Evolutionary conservation across 2,888 invertebrate genomes (phyloP), one percentile per base, ranked within the genome.

Genomic region (Melanostoma scalare): DNA sequence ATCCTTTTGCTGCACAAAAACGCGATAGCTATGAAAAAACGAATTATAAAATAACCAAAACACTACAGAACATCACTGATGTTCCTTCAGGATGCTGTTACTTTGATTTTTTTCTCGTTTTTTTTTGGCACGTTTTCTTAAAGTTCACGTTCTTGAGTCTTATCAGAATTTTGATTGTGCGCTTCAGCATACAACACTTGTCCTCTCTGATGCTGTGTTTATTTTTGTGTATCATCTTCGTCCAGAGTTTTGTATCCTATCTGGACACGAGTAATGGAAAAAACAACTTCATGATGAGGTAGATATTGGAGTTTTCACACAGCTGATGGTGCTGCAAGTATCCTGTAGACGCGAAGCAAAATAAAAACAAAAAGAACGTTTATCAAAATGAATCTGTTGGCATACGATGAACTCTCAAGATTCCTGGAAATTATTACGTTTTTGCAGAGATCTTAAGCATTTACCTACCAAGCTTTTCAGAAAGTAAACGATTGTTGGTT

Each of bases 151-250:
- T 52, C 79, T 84, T 84, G 67, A 79, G 79, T 71, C 74, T 84
- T 84, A 84, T 84, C 79, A 79, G 50, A 79, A 75, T 84, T 84
- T 75, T 52, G 58, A 78, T 67, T 79, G 79, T 71, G 60, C 38
- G 71, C 68, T 79, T 65, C 61, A 79, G 79, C 60, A 79, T 78
- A 82, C 60, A 20, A 78, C 77, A 55, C 74, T 74, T 78, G 73
- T 82, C 63, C 68, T 69, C 69, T 68, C 72, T 20, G 20, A 20
- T 20, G 10, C 8, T 58, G 58, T 65, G 72, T 73, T 35, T 81
- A 67, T 67, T 72, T 72, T 76, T 65, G 48, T 76, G 58, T 55
- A 42, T 69, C n/a, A 35, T 74, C 30, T 46, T 74, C 40, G 73
- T 74, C 74, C 72, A 73, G 53, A 20, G 20, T 20, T 20, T 20